phyloP scores from a whole-genome alignment of 1,140 invertebrate species.

The Lethocerus indicus region DNA sequence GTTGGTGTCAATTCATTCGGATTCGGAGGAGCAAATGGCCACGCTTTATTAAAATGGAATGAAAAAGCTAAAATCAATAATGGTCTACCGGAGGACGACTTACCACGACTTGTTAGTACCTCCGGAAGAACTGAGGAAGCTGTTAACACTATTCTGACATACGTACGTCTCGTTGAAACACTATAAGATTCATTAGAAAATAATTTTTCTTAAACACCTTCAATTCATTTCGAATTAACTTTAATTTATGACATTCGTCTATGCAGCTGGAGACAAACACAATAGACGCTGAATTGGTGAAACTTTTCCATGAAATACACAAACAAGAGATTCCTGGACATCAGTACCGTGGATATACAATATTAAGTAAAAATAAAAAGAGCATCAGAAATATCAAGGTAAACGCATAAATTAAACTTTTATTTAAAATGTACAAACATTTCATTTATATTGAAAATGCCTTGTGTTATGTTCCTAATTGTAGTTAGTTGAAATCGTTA shows the following conservation, averaged over 20 bases:
- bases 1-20: constrained; percentile 41
- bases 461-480: too few relatives aligned
- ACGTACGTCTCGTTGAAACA: constrained; percentile 28
- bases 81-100: constrained; percentile 27
- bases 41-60: constrained; percentile 41
- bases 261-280: constrained; percentile 16
- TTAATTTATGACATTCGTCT: not conserved
- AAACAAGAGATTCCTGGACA: constrained; percentile 23
- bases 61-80: constrained; percentile 31
- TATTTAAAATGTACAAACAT: too few relatives aligned
- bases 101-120: constrained; percentile 42
- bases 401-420: not conserved
- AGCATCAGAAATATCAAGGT: constrained; percentile 12
- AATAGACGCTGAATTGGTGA: constrained; percentile 21
- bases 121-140: constrained; percentile 55
- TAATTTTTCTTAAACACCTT: too few relatives aligned
- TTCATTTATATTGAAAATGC: too few relatives aligned
- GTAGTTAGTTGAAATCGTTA: too few relatives aligned
- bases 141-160: constrained; percentile 45
- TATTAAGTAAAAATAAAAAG: constrained; percentile 22
- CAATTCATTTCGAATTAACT: too few relatives aligned
- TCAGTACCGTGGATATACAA: constrained; percentile 30
- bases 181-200: too few relatives aligned
- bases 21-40: constrained; percentile 44
- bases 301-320: constrained; percentile 21